These are phyloP conservation scores for Aix galericulata DNA, from an alignment of 2,113 vertebrate genomes.

Conservation along the genomic window DNA sequence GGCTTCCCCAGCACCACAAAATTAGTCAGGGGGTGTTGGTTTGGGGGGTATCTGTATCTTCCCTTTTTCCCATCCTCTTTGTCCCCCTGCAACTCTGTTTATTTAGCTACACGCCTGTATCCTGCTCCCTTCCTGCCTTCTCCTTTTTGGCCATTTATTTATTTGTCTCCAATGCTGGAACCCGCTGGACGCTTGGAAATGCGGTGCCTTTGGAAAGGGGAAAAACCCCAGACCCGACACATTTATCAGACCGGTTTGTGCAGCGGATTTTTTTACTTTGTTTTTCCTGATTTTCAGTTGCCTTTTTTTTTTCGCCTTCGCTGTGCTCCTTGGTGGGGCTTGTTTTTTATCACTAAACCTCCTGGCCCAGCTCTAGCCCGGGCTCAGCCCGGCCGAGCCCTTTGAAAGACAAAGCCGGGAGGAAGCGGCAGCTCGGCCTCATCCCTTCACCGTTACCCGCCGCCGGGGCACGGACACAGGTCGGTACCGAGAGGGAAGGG, in stretches of 20 bases:
- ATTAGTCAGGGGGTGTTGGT: neutral
- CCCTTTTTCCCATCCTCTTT: neutral
- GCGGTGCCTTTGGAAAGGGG: neutral
- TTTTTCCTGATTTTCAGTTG: fast-evolving
- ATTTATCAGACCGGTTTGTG: neutral
- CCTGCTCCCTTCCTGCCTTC: conserved; percentile 2
- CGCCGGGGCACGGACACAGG: neutral
- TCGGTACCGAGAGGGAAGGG: neutral
- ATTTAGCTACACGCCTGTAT: neutral
- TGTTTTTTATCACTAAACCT: neutral
- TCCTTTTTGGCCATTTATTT: neutral
- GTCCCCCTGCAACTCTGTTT: neutral
- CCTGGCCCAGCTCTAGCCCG: fast-evolving
- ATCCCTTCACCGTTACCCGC: neutral
- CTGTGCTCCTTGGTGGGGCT: neutral
- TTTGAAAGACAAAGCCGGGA: neutral
- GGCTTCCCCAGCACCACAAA: neutral
- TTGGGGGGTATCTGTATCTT: neutral
- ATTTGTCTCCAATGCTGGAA: neutral
- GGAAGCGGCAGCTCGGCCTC: neutral
- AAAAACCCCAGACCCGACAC: fast-evolving
- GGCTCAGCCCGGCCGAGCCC: neutral
- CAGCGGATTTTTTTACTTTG: neutral
- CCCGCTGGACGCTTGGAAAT: fast-evolving
- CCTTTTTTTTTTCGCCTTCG: fast-evolving